Percentiles rank a stretch among this genome's conserved stretches.
Conservation (phyloP, 2,113 vertebrate species). For the Geothlypis trichas region DNA sequence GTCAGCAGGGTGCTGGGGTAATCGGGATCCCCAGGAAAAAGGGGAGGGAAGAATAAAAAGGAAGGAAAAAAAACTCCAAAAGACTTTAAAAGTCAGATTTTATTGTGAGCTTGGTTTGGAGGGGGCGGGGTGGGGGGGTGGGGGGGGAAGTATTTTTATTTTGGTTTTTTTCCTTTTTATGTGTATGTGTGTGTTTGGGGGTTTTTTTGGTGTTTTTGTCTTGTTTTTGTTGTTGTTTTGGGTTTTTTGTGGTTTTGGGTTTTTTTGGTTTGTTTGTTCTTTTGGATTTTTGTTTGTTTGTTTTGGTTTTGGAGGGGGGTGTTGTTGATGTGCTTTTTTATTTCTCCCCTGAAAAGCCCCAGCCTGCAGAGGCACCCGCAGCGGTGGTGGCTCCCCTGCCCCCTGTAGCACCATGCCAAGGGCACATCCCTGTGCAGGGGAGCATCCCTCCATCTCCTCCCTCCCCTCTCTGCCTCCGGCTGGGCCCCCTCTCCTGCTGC, state of each 20-base stretch:
- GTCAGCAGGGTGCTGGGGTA: neutral
- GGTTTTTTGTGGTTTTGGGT: no score
- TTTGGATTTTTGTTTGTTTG: no score
- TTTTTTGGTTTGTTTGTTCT: no score
- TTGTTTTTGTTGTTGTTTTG: neutral
- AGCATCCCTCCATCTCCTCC: neutral
- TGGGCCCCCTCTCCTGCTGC: neutral
- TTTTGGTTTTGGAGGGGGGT: neutral
- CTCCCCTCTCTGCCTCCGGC: neutral
- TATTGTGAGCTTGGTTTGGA: neutral
- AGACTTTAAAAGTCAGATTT: neutral
- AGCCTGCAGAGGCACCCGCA: neutral
- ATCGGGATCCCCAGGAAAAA: neutral
- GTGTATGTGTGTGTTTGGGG: neutral
- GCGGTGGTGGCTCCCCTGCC: neutral
- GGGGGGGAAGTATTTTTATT: neutral
- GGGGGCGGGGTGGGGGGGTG: fast-evolving
- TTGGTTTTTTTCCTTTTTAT: neutral
- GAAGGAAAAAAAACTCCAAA: neutral
- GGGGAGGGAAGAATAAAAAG: fast-evolving
- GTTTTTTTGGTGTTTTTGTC: neutral
- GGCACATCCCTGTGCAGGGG: neutral
- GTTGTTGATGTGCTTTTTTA: neutral
- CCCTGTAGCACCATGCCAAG: neutral
- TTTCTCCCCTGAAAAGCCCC: neutral